These are phyloP conservation scores for Acanthaster planci DNA, from an alignment of 35 echinoderm and acorn worm genomes.

Conservation along the genomic window DNA sequence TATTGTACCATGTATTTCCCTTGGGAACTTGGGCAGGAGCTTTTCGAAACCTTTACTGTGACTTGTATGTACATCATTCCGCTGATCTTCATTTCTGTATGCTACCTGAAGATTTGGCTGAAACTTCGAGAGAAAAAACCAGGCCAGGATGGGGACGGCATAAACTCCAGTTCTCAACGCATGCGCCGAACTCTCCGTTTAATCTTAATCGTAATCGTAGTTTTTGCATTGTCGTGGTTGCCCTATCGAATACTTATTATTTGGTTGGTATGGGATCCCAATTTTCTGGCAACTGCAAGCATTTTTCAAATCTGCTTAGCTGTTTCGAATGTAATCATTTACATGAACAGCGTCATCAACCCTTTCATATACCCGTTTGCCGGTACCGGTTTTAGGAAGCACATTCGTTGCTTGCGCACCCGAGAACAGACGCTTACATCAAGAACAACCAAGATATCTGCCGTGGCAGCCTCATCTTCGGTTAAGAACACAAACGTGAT, in stretches of 20 bases:
- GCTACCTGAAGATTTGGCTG: conserved; percentile 10
- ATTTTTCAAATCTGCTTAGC: background rate
- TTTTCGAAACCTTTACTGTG: background rate
- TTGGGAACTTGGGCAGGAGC: background rate
- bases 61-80: background rate
- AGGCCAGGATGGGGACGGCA: background rate
- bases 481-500: no score
- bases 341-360: background rate
- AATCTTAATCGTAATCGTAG: background rate
- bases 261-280: background rate
- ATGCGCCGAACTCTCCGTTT: conserved; percentile 19
- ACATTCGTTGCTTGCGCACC: background rate
- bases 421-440: no score
- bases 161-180: background rate
- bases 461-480: no score
- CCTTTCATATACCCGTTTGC: conserved; percentile 18
- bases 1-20: background rate
- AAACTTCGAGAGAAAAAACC: background rate
- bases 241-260: background rate
- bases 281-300: background rate
- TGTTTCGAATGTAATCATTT: background rate
- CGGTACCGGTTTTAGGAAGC: conserved; percentile 1
- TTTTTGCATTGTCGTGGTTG: background rate
- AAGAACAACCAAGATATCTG: no score
- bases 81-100: background rate